phyloP scores from a whole-genome alignment of 2,888 invertebrate species.

The Leptopilina drosophilae region DNA sequence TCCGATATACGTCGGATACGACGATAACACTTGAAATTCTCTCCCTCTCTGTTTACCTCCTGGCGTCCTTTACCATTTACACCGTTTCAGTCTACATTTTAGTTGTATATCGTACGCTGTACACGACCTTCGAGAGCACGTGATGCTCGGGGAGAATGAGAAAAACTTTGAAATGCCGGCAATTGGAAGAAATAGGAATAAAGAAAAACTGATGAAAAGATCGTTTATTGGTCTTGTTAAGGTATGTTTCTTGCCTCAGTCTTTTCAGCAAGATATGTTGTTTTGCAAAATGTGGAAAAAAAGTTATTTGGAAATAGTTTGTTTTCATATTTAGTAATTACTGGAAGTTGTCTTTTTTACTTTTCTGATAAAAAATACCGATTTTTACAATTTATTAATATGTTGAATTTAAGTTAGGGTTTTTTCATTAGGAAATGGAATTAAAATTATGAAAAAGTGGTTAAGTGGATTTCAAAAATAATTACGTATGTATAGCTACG shows the following conservation, averaged over 20 bases:
- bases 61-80: constrained; percentile 34
- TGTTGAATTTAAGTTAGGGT: no score
- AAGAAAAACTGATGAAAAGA: constrained; percentile 6
- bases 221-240: constrained; percentile 30
- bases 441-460: no score
- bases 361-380: no score
- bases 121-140: constrained; percentile 16
- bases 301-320: no score
- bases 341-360: no score
- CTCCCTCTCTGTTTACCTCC: no score
- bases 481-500: no score
- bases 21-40: constrained; percentile 47
- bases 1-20: constrained; percentile 52
- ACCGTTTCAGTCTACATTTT: constrained; percentile 1
- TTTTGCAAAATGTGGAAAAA: background rate
- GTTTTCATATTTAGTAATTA: no score
- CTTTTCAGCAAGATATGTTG: no score
- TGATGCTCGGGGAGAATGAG: constrained; percentile 10
- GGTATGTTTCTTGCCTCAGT: background rate
- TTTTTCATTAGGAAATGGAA: no score
- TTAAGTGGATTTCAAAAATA: no score
- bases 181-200: constrained; percentile 18
- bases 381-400: no score
- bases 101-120: background rate
- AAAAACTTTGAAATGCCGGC: constrained; percentile 25